Conservation (phyloP, 1,140 invertebrate species). For the Aphelinus atriplicis region DNA sequence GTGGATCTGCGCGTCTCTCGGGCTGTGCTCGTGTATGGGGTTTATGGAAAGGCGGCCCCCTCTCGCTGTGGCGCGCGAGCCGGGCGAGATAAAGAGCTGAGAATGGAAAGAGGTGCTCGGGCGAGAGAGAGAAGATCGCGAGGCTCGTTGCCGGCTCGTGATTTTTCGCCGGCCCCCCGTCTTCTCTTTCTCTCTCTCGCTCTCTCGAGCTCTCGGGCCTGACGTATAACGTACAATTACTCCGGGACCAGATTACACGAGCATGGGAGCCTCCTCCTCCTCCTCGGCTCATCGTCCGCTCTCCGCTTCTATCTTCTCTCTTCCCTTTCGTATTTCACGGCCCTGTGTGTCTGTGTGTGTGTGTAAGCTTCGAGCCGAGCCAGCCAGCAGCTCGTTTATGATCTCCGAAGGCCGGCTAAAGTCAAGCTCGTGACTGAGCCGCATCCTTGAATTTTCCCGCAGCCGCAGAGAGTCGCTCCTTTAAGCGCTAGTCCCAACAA, state of each 20-base stretch:
- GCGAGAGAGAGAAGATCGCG: constrained; percentile 1
- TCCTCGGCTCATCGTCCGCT: constrained; percentile 3
- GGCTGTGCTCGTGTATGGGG: too few relatives aligned
- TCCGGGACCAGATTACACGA: constrained; percentile 62
- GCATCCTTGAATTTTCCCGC: constrained; percentile 40
- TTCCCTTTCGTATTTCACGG: constrained; percentile 18
- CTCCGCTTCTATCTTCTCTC: constrained; percentile 5
- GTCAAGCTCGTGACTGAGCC: constrained; percentile 36
- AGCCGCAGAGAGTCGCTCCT: constrained; percentile 26
- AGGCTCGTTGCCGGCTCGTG: constrained; percentile 38
- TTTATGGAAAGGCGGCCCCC: too few relatives aligned
- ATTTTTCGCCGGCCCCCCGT: constrained; percentile 57
- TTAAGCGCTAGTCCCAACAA: constrained; percentile 20
- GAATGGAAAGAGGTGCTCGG: background rate
- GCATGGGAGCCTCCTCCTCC: constrained; percentile 54
- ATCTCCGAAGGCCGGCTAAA: constrained; percentile 43
- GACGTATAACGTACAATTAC: constrained; percentile 64
- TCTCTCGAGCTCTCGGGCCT: constrained; percentile 35
- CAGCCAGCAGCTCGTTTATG: constrained; percentile 49
- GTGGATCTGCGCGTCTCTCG: background rate
- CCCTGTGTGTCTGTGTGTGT: background rate
- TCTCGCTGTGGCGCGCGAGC: constrained; percentile 2
- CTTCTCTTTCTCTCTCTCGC: background rate
- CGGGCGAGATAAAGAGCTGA: constrained; percentile 1
- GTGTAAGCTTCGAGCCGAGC: too few relatives aligned